A percentile compares a stretch with the other conserved stretches of the same genome.
phyloP scores from a whole-genome alignment of 2,113 vertebrate species.

The Gavialis gangeticus region DNA sequence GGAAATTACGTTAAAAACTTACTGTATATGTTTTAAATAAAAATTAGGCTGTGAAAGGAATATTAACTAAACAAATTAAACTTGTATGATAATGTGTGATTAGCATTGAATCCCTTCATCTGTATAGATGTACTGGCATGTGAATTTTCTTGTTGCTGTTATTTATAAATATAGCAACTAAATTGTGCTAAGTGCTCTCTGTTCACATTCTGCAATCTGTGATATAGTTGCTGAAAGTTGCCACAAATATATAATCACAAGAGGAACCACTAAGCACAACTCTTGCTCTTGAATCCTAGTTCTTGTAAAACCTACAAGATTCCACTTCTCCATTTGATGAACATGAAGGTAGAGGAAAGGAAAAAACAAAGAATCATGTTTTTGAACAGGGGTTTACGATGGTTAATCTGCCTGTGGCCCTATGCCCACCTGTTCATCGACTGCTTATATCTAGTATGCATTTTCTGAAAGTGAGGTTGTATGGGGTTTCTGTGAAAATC shows the following conservation, averaged over 20 bases:
- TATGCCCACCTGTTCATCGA: accelerated
- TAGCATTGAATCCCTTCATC: neutral
- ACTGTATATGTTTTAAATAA: constrained; percentile 29
- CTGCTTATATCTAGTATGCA: neutral
- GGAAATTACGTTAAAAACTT: constrained; percentile 53
- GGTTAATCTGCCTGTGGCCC: neutral
- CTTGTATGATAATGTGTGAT: neutral
- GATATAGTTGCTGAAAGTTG: neutral
- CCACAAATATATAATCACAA: neutral
- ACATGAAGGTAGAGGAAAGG: neutral
- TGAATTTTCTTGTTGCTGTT: neutral
- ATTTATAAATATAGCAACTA: neutral
- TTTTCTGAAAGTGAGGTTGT: neutral
- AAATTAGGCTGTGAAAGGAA: constrained; percentile 42
- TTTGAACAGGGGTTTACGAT: neutral
- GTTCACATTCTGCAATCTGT: neutral
- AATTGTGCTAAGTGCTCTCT: neutral
- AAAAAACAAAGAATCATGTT: neutral
- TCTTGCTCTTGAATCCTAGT: neutral
- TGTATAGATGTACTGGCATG: neutral
- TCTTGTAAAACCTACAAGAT: accelerated
- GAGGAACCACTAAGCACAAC: neutral
- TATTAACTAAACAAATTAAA: constrained; percentile 63
- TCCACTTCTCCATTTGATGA: neutral
- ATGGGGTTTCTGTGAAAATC: neutral